Evolutionary conservation across 2,888 invertebrate genomes (phyloP).

Genomic region (Drosophila neoperkinsi): DNA sequence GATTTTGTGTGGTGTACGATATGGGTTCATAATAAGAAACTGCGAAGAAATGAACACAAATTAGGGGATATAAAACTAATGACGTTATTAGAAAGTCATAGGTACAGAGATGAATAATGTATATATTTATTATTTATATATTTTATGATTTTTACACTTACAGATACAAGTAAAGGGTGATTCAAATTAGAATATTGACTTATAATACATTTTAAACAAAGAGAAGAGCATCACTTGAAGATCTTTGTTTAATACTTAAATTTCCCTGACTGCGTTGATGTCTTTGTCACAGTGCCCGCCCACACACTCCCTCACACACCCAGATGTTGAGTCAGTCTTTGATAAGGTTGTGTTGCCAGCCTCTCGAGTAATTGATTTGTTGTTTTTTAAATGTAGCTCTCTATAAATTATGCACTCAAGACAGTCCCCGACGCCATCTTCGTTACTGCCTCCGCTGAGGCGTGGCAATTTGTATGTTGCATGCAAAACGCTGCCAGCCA

Average conservation of each 20-base stretch:
- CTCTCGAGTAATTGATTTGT: slow-evolving; percentile 52
- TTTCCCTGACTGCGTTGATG: neutral
- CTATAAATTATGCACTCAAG: slow-evolving; percentile 59
- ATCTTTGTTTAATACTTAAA: neutral
- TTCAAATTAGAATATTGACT: neutral
- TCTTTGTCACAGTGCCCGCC: slow-evolving; percentile 7
- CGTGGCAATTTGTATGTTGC: slow-evolving; percentile 40
- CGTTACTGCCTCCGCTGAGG: slow-evolving; percentile 16
- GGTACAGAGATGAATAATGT: neutral
- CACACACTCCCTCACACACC: neutral
- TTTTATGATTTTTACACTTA: neutral
- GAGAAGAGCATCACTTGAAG: neutral
- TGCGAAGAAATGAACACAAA: neutral
- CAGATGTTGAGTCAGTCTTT: slow-evolving; percentile 15
- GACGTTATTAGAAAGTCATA: neutral
- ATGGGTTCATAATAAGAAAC: neutral
- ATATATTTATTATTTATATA: neutral
- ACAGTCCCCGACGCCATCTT: neutral
- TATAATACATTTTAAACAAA: neutral
- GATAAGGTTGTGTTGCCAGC: slow-evolving; percentile 13
- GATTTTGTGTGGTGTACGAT: neutral
- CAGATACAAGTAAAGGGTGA: neutral
- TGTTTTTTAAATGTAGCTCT: slow-evolving; percentile 38
- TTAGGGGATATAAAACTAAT: neutral
- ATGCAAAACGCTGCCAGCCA: slow-evolving; percentile 61